phyloP scores from a whole-genome alignment of 2,797 vertebrate genomes.

The Acestrorhynchus altus region DNA sequence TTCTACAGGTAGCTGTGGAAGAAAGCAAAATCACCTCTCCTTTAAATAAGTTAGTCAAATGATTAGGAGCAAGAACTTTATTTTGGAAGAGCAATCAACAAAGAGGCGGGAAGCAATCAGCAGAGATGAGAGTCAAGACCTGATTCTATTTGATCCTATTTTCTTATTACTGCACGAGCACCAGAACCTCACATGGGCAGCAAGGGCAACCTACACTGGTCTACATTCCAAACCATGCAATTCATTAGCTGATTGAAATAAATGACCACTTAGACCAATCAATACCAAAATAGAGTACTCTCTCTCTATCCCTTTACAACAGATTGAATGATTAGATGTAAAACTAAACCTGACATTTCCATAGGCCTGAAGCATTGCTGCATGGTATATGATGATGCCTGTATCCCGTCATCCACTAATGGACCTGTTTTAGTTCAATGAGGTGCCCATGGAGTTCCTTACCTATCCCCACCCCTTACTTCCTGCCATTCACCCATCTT shows the following conservation, averaged over 20 bases:
- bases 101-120: not conserved
- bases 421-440: not conserved
- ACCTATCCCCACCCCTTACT: not conserved
- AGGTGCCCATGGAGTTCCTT: too few species aligned
- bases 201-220: slow-evolving; percentile 2
- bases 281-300: slow-evolving; percentile 31
- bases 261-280: slow-evolving; percentile 55
- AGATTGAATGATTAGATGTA: slow-evolving; percentile 19
- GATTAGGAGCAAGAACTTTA: not conserved
- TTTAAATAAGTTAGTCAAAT: not conserved
- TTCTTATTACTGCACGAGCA: not conserved
- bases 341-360: not conserved
- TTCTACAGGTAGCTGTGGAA: not conserved
- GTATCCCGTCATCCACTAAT: not conserved
- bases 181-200: slow-evolving; percentile 10
- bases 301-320: slow-evolving; percentile 26
- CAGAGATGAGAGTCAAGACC: too few species aligned
- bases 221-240: slow-evolving; percentile 29
- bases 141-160: not conserved
- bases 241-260: slow-evolving; percentile 52
- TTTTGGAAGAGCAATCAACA: not conserved
- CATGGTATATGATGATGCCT: not conserved
- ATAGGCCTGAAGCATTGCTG: not conserved
- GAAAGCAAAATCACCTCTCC: not conserved
- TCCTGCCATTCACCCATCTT: not conserved